Evolutionary conservation across 2,888 invertebrate species (phyloP).

Genomic region (Spodoptera exigua): DNA sequence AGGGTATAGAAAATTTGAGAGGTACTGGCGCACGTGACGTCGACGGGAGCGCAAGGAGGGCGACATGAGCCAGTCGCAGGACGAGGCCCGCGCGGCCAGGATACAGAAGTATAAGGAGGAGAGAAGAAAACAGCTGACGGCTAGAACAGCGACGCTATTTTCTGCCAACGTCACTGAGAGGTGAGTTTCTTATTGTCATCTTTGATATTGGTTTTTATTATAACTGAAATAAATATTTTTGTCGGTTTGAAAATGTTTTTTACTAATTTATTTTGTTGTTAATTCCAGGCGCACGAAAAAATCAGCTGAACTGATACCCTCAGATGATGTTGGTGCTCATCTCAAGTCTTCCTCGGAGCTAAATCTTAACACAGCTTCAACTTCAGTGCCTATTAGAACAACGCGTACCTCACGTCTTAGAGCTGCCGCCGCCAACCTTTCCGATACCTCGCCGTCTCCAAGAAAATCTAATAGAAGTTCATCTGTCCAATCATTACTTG

Average conservation of each 20-base stretch:
- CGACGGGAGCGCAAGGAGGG: conserved; percentile 61
- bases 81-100: conserved; percentile 90
- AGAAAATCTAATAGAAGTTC: conserved; percentile 82
- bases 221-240: background rate
- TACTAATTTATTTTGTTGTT: conserved; percentile 29
- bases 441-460: conserved; percentile 73
- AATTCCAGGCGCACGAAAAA: conserved; percentile 81
- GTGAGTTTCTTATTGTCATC: conserved; percentile 58
- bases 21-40: conserved; percentile 79
- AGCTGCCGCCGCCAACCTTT: conserved; percentile 89
- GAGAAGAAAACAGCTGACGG: conserved; percentile 91
- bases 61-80: conserved; percentile 81
- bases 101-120: conserved; percentile 93
- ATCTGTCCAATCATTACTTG: conserved; percentile 80
- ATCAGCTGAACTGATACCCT: conserved; percentile 71
- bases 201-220: background rate
- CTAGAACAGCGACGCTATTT: conserved; percentile 90
- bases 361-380: conserved; percentile 81
- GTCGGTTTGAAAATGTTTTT: background rate
- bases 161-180: conserved; percentile 90
- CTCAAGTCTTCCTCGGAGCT: conserved; percentile 86
- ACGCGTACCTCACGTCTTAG: conserved; percentile 92
- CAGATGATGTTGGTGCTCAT: conserved; percentile 75
- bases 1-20: conserved; percentile 65
- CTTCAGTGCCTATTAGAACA: conserved; percentile 90